These are phyloP conservation scores for Pantherophis vulpinus DNA, from an alignment of 2,797 vertebrate genomes.

Conservation along the genomic window DNA sequence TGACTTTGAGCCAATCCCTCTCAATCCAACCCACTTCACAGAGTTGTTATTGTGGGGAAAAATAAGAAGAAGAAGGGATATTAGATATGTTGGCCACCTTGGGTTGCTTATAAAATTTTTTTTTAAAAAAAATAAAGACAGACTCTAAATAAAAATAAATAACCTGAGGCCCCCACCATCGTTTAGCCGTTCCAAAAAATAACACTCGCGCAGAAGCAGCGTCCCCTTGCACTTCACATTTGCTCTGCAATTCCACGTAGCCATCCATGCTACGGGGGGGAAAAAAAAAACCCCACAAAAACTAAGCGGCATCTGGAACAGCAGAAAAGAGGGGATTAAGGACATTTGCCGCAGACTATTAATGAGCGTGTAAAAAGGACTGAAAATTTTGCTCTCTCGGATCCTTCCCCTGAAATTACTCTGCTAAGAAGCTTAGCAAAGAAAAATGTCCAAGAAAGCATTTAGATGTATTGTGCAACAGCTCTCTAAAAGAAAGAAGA, in stretches of 20 bases:
- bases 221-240: background rate
- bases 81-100: background rate
- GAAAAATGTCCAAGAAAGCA: slow-evolving; percentile 8
- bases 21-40: background rate
- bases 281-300: background rate
- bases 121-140: background rate
- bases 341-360: slow-evolving; percentile 14
- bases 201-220: background rate
- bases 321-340: slow-evolving; percentile 32
- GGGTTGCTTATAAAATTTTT: background rate
- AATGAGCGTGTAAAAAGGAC: slow-evolving; percentile 11
- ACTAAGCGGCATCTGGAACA: background rate
- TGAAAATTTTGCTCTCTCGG: slow-evolving; percentile 20
- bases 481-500: background rate
- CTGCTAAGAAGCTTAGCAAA: slow-evolving; percentile 34
- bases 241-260: background rate
- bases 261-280: background rate
- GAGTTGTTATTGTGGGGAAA: background rate
- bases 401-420: slow-evolving; percentile 32
- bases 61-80: background rate
- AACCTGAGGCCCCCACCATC: background rate
- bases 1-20: background rate
- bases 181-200: background rate
- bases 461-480: background rate
- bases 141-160: background rate